Evolutionary conservation across 2,113 vertebrate species (phyloP).

Genomic region (Pelodiscus sinensis): DNA sequence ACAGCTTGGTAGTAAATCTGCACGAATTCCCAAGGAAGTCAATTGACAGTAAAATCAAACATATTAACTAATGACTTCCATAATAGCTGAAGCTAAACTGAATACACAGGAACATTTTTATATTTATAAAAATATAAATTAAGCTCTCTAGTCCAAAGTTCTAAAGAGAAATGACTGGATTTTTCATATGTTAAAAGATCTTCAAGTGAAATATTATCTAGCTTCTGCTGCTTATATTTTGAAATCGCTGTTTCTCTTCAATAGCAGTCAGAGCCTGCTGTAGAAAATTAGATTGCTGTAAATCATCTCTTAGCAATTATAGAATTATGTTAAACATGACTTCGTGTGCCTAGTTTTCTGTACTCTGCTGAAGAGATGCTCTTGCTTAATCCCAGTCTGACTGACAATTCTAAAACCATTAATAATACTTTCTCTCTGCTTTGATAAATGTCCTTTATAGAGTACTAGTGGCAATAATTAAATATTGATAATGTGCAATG

Average conservation of each 20-base stretch:
- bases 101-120: accelerated
- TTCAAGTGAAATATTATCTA: neutral
- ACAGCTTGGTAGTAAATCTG: neutral
- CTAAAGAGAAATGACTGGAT: neutral
- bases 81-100: neutral
- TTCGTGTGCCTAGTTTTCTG: neutral
- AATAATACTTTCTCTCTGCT: neutral
- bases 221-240: neutral
- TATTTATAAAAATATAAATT: neutral
- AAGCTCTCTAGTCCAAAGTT: neutral
- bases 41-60: neutral
- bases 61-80: neutral
- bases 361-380: neutral
- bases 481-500: neutral
- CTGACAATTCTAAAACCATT: neutral
- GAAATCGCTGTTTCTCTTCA: neutral
- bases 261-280: neutral
- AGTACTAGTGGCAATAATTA: neutral
- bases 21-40: neutral
- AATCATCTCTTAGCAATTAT: neutral
- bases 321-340: neutral
- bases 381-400: accelerated
- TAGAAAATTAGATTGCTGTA: neutral
- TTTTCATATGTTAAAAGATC: neutral
- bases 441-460: neutral